Conservation (phyloP, 2,113 vertebrate species). For the sheep (Ovis aries) region ARS-UI_Ramb_v3.0 NC_056056.1:167530001-167530500, state of each 20-base stretch:
- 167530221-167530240: neutral
- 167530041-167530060: neutral
- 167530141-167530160: neutral
- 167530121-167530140: neutral
- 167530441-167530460: neutral
- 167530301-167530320: neutral
- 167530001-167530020: conserved; percentile 19
- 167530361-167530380: neutral
- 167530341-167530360: neutral
- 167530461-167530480: neutral
- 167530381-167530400: neutral
- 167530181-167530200: neutral
- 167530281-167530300: neutral
- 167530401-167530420: neutral
- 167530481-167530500: neutral
- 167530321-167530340: neutral
- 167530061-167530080: neutral
- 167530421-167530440: neutral
- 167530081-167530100: neutral
- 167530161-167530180: neutral
- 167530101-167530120: neutral
- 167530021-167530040: neutral
- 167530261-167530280: neutral
- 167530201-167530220: neutral
- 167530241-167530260: neutral